Evolutionary conservation across 2,113 vertebrate species (phyloP).

Genomic region (Hypomesus transpacificus): DNA sequence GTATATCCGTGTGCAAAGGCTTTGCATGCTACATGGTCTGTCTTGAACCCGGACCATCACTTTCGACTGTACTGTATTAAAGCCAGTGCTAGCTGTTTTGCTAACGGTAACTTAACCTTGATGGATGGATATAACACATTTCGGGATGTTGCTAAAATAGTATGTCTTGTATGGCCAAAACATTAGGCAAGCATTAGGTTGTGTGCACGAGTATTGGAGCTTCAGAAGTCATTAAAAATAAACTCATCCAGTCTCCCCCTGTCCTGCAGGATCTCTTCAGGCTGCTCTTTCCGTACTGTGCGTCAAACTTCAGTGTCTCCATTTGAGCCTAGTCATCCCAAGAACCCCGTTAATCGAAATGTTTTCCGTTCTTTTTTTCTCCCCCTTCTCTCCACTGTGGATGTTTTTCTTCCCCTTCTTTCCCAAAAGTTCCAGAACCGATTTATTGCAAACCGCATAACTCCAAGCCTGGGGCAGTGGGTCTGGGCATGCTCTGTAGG

Average conservation of each 20-base stretch:
- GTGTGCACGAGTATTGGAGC: too few relatives aligned
- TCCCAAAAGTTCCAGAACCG: constrained; percentile 55
- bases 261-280: neutral
- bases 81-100: too few relatives aligned
- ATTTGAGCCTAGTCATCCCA: constrained; percentile 83
- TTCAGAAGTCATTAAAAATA: too few relatives aligned
- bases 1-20: neutral
- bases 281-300: constrained; percentile 13
- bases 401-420: constrained; percentile 37
- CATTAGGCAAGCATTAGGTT: too few relatives aligned
- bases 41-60: too few relatives aligned
- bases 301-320: constrained; percentile 61
- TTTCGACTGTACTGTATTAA: too few relatives aligned
- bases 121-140: too few relatives aligned
- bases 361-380: constrained; percentile 47
- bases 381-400: constrained; percentile 22
- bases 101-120: too few relatives aligned
- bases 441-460: constrained; percentile 59
- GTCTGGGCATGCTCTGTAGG: constrained; percentile 55
- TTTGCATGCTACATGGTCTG: too few relatives aligned
- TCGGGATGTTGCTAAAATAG: too few relatives aligned
- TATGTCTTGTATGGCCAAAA: too few relatives aligned
- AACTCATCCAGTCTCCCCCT: neutral
- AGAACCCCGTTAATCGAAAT: constrained; percentile 65
- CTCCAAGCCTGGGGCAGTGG: constrained; percentile 62